A percentile compares a stretch with the other conserved stretches of the same genome.
These are phyloP conservation scores for Alloscopus bannaensis DNA, from an alignment of 2,888 invertebrate species.

Conservation along the genomic window DNA sequence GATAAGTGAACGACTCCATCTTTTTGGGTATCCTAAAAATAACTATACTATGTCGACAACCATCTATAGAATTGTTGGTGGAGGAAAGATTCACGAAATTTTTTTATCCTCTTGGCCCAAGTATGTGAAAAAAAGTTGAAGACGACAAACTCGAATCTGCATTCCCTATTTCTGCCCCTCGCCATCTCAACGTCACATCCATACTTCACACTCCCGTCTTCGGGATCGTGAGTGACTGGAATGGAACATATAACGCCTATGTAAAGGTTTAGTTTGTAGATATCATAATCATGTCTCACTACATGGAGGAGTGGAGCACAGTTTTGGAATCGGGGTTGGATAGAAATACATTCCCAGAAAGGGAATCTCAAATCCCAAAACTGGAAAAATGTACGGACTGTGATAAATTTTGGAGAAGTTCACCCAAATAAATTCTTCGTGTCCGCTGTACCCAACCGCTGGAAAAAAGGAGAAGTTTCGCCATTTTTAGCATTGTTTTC, in stretches of 20 bases:
- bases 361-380: conserved; percentile 47
- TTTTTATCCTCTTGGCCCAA: not conserved
- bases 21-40: too few species aligned
- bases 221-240: not conserved
- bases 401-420: conserved; percentile 27
- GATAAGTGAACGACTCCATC: conserved; percentile 19
- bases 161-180: conserved; percentile 9
- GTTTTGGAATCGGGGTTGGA: too few species aligned
- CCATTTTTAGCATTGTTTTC: not conserved
- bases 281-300: not conserved
- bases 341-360: conserved; percentile 46
- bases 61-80: too few species aligned
- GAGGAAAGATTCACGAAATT: not conserved
- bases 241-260: not conserved
- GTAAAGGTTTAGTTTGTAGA: too few species aligned
- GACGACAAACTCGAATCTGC: conserved; percentile 34
- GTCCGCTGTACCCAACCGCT: too few species aligned
- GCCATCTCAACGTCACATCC: not conserved
- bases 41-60: too few species aligned
- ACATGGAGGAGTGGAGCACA: not conserved
- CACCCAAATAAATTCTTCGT: too few species aligned
- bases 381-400: conserved; percentile 20
- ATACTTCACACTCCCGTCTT: not conserved
- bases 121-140: not conserved
- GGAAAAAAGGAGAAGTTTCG: too few species aligned